Base-by-base conservation (phyloP, 2,797 vertebrate species). In the Thalassophryne amazonica region DNA sequence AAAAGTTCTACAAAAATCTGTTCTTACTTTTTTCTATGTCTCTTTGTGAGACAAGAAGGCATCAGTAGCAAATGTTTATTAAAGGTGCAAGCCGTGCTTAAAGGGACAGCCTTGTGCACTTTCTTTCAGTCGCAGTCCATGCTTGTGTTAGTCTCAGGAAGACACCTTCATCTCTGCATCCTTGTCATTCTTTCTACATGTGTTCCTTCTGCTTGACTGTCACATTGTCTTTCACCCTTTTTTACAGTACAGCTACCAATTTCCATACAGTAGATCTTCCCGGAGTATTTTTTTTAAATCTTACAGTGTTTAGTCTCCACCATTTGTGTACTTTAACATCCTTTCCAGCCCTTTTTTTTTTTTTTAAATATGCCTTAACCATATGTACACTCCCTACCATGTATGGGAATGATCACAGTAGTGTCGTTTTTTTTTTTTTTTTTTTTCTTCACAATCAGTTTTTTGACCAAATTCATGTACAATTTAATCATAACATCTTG, bases 61-160 rank as follows among this genome's bases (percentile, higher is more conserved):
- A 76, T 84, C 68, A 59, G 73, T 68, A 84, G 73, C 74, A 67
- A 77, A 66, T 54, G 66, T 81, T 75, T 69, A 18, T 81, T 91
- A 87, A 87, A 87, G 88, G 84, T 76, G 80, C 50, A 86, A 84
- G 81, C 84, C 66, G 74, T 83, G 76, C 76, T 86, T 85, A 86
- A 87, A 82, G 80, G 86, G 75, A 79, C 47, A 55, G 68, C 39
- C 59, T 54, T 23, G 51, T 54, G 57, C 40, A 20, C 66, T 57
- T 33, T 15, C 33, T 30, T 32, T 60, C 38, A 53, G 45, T 16
- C 41, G 42, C 25, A 15, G 42, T 11, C 50, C 59, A 54, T 74
- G 74, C 60, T 66, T 45, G 2, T 5, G 1, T 12, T 9, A 39
- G 24, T 43, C 27, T 21, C 25, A 32, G 27, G 24, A 25, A 48